Percentiles rank a stretch among this genome's conserved stretches.
Evolutionary conservation across 30 jellyfish, hydroid and myxozoan species (phyloP).

Genomic region (Turritopsis dohrnii): DNA sequence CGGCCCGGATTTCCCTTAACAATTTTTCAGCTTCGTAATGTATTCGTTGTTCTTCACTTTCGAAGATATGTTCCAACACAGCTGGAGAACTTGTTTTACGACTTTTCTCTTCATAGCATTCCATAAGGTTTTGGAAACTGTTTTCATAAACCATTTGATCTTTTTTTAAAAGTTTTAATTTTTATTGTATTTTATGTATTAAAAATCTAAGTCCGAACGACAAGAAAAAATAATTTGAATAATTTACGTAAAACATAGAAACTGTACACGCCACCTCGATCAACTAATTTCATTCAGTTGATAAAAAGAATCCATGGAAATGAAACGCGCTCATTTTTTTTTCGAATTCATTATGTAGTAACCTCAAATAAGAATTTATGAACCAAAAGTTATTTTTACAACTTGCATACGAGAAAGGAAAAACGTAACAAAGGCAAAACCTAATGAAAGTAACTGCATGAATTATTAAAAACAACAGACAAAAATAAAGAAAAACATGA

Average conservation of each 20-base stretch:
- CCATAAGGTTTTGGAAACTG: constrained; percentile 9
- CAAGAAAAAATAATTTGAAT: background rate
- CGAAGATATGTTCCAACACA: background rate
- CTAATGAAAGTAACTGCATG: background rate
- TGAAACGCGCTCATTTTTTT: background rate
- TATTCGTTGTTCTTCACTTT: constrained; percentile 13
- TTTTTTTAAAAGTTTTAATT: background rate
- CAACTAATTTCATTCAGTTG: background rate
- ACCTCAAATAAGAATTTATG: background rate
- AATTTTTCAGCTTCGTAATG: constrained; percentile 32
- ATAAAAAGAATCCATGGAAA: background rate
- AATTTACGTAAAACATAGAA: background rate
- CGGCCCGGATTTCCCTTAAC: constrained; percentile 38
- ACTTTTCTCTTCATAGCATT: background rate
- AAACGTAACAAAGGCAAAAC: background rate
- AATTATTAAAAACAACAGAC: background rate
- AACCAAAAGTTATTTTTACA: background rate
- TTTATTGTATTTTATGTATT: background rate
- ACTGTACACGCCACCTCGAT: background rate
- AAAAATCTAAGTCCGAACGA: background rate
- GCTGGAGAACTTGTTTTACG: background rate
- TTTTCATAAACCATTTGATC: constrained; percentile 13
- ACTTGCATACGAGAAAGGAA: background rate
- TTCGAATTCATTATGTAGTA: background rate
- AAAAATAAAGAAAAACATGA: background rate